Conservation (phyloP, 2,113 vertebrate species). For the Falco punctatus region DNA sequence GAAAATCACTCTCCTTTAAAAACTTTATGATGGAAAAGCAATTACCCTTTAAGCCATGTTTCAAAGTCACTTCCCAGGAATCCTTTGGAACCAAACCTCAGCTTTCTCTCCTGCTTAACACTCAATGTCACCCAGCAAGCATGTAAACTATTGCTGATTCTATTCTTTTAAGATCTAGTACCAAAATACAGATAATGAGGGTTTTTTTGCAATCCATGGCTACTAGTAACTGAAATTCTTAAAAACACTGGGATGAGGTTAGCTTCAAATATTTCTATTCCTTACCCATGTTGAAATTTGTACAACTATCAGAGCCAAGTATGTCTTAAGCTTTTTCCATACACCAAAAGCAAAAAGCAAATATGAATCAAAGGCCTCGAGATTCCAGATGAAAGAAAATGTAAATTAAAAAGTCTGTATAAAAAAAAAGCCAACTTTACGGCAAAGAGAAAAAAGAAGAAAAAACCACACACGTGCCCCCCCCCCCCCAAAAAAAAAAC, state of each 20-base stretch:
- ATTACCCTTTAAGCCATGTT: conserved; percentile 16
- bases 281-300: neutral
- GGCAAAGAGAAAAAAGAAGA: neutral
- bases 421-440: neutral
- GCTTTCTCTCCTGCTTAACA: conserved; percentile 10
- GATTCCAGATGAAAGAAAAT: neutral
- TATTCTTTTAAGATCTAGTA: neutral
- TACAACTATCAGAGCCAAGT: neutral
- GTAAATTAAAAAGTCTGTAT: neutral
- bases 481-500: too few species aligned
- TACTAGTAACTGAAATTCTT: neutral
- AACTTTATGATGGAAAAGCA: conserved; percentile 55
- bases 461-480: neutral
- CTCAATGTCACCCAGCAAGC: neutral
- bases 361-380: neutral
- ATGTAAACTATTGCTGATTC: neutral
- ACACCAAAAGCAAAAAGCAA: neutral
- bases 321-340: neutral
- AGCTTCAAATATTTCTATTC: conserved; percentile 1
- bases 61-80: conserved; percentile 39
- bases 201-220: neutral
- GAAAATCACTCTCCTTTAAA: conserved; percentile 44
- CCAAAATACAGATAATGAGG: neutral
- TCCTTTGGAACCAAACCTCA: neutral
- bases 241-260: neutral